Conservation (phyloP, 2,113 vertebrate species). For the Eudyptes chrysolophus region DNA sequence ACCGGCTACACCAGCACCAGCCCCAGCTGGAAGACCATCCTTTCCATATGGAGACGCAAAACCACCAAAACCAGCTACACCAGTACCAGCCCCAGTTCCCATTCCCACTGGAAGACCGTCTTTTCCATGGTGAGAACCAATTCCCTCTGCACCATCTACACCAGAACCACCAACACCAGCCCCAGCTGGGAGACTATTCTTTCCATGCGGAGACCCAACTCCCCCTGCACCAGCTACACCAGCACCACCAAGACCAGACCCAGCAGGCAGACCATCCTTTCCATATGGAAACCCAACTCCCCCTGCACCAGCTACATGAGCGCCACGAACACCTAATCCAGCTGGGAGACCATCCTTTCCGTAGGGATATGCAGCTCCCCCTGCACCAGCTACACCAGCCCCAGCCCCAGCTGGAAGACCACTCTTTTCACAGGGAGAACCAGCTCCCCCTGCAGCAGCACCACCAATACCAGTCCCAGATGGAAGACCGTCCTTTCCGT, state of each 20-base stretch:
- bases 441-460: accelerated
- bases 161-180: neutral
- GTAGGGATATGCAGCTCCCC: accelerated
- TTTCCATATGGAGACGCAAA: neutral
- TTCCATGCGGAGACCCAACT: neutral
- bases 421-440: neutral
- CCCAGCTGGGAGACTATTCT: neutral
- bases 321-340: neutral
- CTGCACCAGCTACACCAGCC: too few species aligned
- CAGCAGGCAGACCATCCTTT: neutral
- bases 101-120: neutral
- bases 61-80: too few species aligned
- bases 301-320: neutral
- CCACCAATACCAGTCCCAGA: accelerated
- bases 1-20: neutral
- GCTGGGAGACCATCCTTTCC: neutral
- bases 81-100: neutral
- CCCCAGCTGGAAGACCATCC: neutral
- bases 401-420: accelerated
- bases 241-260: accelerated
- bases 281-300: accelerated
- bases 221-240: neutral
- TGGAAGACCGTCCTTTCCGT: neutral
- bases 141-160: neutral
- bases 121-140: neutral